These are phyloP conservation scores for Sebastes hubbsi DNA, from an alignment of 2,797 vertebrate genomes.

Conservation along the genomic window DNA sequence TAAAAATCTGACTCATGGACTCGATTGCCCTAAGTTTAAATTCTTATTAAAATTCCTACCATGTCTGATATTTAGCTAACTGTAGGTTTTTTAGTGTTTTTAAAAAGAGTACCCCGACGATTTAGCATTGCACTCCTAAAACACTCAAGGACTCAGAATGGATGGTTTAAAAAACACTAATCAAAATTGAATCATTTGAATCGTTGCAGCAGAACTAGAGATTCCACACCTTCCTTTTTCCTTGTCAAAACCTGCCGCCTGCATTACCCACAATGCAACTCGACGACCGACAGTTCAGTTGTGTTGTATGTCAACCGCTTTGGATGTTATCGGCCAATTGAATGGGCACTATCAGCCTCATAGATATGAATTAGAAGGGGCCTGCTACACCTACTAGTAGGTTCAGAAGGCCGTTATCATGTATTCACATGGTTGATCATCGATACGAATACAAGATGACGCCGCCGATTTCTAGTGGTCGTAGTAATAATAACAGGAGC, in stretches of 20 bases:
- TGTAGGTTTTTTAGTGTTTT: background rate
- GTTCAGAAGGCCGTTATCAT: background rate
- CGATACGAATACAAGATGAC: background rate
- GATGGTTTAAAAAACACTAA: background rate
- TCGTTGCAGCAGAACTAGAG: background rate
- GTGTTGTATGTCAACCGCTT: background rate
- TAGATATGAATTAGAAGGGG: background rate
- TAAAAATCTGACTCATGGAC: background rate
- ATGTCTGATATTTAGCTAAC: background rate
- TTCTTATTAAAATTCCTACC: background rate
- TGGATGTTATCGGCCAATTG: no score
- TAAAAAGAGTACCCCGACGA: background rate
- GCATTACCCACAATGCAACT: background rate
- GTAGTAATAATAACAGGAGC: no score
- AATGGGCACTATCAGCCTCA: background rate
- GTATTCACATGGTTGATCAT: background rate
- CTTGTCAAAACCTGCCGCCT: background rate
- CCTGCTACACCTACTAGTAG: background rate
- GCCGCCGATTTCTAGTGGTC: background rate
- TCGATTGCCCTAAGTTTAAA: background rate
- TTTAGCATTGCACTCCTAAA: background rate
- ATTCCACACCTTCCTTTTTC: background rate
- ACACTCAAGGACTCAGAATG: accelerated
- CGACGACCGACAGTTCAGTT: accelerated
- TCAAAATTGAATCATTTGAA: background rate